phyloP scores from a whole-genome alignment of 2,888 invertebrate species.

The Argynnis bischoffii region DNA sequence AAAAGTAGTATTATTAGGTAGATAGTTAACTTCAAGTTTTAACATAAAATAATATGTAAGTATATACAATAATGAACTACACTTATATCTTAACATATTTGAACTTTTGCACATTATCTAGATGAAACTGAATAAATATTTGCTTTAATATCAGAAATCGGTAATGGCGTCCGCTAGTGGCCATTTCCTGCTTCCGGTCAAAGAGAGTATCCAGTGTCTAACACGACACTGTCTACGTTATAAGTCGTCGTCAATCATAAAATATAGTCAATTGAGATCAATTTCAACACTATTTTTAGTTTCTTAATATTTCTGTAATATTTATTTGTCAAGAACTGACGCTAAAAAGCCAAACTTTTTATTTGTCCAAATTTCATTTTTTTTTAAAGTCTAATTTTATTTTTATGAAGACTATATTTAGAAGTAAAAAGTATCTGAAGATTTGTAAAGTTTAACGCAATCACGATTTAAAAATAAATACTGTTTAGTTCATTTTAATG shows the following conservation, averaged over 20 bases:
- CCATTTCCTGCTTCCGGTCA: constrained; percentile 78
- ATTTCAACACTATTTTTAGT: neutral
- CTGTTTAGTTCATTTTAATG: constrained; percentile 7
- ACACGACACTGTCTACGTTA: constrained; percentile 13
- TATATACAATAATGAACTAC: too few relatives aligned
- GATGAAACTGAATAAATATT: constrained; percentile 67
- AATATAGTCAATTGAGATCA: neutral
- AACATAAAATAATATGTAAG: too few relatives aligned
- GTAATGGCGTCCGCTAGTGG: constrained; percentile 78
- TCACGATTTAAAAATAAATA: constrained; percentile 22
- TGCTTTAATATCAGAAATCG: constrained; percentile 67
- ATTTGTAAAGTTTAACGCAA: constrained; percentile 27
- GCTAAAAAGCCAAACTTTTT: too few relatives aligned
- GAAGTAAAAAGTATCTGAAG: constrained; percentile 44
- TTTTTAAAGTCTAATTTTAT: neutral
- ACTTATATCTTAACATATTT: too few relatives aligned
- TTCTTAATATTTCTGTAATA: neutral
- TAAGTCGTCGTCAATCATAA: constrained; percentile 8
- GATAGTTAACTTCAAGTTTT: too few relatives aligned
- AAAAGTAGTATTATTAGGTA: too few relatives aligned
- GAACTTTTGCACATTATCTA: constrained; percentile 36
- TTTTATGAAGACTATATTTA: constrained; percentile 5
- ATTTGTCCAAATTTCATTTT: too few relatives aligned
- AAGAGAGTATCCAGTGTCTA: constrained; percentile 46
- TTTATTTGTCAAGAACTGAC: too few relatives aligned